Conservation (phyloP, 1,140 invertebrate genomes). For the Drosophila chauvacae region DNA sequence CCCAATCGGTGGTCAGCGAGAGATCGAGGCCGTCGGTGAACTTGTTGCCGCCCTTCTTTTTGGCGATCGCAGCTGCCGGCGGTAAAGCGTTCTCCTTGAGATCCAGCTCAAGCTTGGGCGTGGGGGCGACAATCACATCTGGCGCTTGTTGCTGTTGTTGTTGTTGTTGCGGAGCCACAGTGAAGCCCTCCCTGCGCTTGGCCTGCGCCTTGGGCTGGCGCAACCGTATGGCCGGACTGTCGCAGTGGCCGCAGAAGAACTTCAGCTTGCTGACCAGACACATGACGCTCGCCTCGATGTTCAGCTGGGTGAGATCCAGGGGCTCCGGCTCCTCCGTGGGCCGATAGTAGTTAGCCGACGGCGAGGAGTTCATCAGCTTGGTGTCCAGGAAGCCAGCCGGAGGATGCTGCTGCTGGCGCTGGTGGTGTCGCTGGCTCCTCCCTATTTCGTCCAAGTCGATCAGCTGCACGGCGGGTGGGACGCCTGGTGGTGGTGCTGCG, state of each 20-base stretch:
- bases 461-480: conserved; percentile 14
- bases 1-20: conserved; percentile 88
- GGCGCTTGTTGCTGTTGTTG: conserved; percentile 50
- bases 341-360: conserved; percentile 92
- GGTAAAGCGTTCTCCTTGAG: conserved; percentile 47
- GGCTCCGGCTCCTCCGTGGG: conserved; percentile 94
- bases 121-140: conserved; percentile 57
- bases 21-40: conserved; percentile 90
- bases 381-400: conserved; percentile 88
- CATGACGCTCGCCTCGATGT: conserved; percentile 95
- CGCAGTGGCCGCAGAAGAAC: conserved; percentile 90
- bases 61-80: not conserved
- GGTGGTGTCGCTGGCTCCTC: not conserved
- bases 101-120: conserved; percentile 72
- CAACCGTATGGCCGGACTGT: conserved; percentile 89
- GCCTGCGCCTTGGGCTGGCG: conserved; percentile 84
- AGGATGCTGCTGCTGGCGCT: conserved; percentile 14
- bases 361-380: conserved; percentile 90
- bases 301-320: conserved; percentile 94
- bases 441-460: conserved; percentile 68
- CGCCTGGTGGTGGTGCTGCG: not conserved
- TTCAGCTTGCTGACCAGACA: conserved; percentile 93
- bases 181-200: conserved; percentile 77
- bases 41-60: conserved; percentile 88
- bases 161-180: conserved; percentile 57